Evolutionary conservation across 2,113 vertebrate species (phyloP), one percentile per base, ranked within the genome.

Genomic region (Struthio camelus): DNA sequence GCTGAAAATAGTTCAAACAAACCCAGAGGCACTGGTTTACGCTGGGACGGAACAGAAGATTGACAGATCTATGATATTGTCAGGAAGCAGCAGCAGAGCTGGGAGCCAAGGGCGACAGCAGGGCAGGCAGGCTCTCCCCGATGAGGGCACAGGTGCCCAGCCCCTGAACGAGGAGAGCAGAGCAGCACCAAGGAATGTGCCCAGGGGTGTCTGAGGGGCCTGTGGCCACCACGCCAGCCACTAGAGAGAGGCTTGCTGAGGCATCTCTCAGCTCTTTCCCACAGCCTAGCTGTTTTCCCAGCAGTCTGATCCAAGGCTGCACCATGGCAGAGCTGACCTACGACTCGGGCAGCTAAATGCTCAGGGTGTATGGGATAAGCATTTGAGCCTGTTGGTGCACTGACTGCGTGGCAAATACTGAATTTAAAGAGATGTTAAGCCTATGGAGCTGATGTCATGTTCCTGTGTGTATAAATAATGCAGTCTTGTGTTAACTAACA

Each of bases 71-170:
- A 32, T 9, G 16, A 19, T 67, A 20, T 18, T 0, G 2, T 10
- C 38, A 53, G 54, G 11, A 16, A 75, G 40, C 13, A 53, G 32
- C 56, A 58, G 56, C 30, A 50, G 42, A 34, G 25, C 8, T 1
- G 1, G 28, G 30, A 40, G 12, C 2, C 30, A 53, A 38, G 38
- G 11, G 3, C 48, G 38, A 30, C 32, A 11, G 28, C 6, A 32
- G 38, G 5, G 14, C 6, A 2, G 1, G 36, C 15, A 66, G 66
- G 15, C 50, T 24, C 24, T 32, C 44, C 10, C 15, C 1, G 0
- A 4, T 27, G 3, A 1, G 10, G 0, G 0, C 18, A 19, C 10
- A 40, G 30, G 62, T 6, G 6, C 8, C 48, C 40, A 0, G 1
- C 11, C 28, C 3, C 8, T 6, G 30, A 17, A 7, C 7, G 48